phyloP scores from a whole-genome alignment of 2,113 vertebrate species.

The Alaudala cheleensis region DNA sequence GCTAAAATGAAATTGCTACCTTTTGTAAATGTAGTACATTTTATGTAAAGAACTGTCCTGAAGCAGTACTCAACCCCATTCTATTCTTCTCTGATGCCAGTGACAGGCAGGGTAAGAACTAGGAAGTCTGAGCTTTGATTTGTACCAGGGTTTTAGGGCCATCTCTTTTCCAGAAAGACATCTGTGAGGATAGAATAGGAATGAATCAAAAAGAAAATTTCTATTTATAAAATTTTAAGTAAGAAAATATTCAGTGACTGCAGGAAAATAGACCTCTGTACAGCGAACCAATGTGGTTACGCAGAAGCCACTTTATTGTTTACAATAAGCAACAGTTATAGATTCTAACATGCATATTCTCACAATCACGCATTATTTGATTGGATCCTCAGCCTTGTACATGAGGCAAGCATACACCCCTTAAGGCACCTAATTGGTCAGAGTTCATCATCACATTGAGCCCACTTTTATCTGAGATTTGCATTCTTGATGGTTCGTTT shows the following conservation, averaged over 20 bases:
- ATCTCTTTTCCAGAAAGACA: not conserved
- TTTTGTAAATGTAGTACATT: not conserved
- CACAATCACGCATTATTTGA: no score
- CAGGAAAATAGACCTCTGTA: no score
- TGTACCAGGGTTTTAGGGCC: not conserved
- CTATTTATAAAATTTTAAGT: not conserved
- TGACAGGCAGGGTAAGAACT: not conserved
- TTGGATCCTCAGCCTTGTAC: no score
- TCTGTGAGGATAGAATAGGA: not conserved
- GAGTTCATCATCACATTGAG: no score
- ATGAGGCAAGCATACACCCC: no score
- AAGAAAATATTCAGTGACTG: not conserved
- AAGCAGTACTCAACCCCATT: not conserved
- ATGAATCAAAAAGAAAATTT: not conserved
- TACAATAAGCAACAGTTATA: no score
- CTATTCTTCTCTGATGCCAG: not conserved
- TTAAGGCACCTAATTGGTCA: no score
- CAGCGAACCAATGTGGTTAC: no score
- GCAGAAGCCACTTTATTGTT: no score
- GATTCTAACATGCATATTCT: no score
- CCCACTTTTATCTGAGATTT: no score
- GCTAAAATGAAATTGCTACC: not conserved
- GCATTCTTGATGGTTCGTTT: no score
- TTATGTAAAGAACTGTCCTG: not conserved
- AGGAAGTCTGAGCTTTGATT: not conserved